These are phyloP conservation scores for Rousettus leschenaultii DNA, from an alignment of 2,113 vertebrate genomes.

Conservation along the genomic window DNA sequence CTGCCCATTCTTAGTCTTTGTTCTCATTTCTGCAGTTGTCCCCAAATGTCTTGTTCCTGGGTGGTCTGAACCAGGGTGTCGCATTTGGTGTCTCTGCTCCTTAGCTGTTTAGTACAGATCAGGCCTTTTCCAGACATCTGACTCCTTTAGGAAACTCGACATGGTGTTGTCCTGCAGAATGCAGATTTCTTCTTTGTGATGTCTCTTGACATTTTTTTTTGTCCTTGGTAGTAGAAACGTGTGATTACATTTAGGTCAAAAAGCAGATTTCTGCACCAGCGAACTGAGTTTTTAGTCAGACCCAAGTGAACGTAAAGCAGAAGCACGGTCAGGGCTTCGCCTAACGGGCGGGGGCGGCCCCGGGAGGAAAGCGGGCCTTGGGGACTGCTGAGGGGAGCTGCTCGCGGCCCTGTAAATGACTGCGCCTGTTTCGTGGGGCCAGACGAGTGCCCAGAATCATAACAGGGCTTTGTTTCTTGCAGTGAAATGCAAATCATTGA, in stretches of 20 bases:
- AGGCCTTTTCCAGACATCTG: background rate
- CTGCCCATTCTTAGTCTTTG: no score
- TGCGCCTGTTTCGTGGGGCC: background rate
- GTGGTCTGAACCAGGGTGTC: background rate
- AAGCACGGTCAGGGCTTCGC: background rate
- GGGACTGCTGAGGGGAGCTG: no score
- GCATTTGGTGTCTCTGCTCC: background rate
- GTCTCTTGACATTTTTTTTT: background rate
- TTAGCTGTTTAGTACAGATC: no score
- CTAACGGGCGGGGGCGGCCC: background rate
- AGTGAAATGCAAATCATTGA: background rate
- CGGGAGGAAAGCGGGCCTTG: background rate
- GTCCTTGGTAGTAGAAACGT: background rate
- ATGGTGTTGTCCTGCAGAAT: background rate
- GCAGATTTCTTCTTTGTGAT: background rate
- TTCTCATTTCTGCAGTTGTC: background rate
- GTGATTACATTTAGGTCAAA: background rate
- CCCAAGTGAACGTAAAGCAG: background rate
- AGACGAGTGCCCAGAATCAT: background rate
- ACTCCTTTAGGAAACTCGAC: background rate
- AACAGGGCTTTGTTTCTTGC: background rate
- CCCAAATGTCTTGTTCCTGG: background rate
- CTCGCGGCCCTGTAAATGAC: no score
- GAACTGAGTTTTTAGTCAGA: background rate
- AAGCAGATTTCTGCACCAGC: background rate